phyloP scores from a whole-genome alignment of 1,140 invertebrate genomes.

The Drosophila bifasciata region DNA sequence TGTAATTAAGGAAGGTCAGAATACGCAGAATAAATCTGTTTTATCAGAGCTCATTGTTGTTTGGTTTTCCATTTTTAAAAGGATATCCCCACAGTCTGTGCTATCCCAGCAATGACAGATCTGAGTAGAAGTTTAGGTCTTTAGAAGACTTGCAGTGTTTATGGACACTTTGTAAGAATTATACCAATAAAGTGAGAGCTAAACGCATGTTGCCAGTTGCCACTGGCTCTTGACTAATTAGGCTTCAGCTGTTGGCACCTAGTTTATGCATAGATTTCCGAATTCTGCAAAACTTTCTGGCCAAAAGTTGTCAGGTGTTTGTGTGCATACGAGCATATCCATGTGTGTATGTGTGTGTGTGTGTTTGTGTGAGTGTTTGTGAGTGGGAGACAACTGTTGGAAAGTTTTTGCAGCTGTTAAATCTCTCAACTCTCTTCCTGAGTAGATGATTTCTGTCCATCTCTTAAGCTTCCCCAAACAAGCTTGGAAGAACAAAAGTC shows the following conservation, averaged over 20 bases:
- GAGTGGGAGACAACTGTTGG: not conserved
- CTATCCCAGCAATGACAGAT: too few relatives aligned
- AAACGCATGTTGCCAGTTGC: constrained; percentile 9
- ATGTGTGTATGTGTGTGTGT: constrained; percentile 4
- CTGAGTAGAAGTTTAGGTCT: not conserved
- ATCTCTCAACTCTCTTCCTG: constrained; percentile 16
- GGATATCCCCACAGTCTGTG: not conserved
- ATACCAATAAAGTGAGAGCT: constrained; percentile 29
- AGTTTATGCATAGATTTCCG: constrained; percentile 34
- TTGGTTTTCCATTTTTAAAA: not conserved
- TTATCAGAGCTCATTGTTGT: not conserved
- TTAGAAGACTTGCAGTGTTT: constrained; percentile 16
- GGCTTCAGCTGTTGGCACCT: constrained; percentile 66
- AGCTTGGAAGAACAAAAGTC: constrained; percentile 1
- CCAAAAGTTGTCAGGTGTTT: constrained; percentile 42
- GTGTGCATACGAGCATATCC: constrained; percentile 19
- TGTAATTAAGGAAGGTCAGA: constrained; percentile 11
- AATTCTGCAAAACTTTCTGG: constrained; percentile 53
- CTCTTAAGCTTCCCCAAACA: constrained; percentile 1
- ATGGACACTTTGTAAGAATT: constrained; percentile 18
- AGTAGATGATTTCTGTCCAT: constrained; percentile 5
- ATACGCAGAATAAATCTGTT: not conserved
- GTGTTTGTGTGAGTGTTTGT: not conserved
- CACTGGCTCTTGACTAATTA: constrained; percentile 58
- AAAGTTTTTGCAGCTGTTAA: constrained; percentile 27